These are phyloP conservation scores for Phengaris arion DNA, from an alignment of 2,888 invertebrate genomes.

Conservation along the genomic window DNA sequence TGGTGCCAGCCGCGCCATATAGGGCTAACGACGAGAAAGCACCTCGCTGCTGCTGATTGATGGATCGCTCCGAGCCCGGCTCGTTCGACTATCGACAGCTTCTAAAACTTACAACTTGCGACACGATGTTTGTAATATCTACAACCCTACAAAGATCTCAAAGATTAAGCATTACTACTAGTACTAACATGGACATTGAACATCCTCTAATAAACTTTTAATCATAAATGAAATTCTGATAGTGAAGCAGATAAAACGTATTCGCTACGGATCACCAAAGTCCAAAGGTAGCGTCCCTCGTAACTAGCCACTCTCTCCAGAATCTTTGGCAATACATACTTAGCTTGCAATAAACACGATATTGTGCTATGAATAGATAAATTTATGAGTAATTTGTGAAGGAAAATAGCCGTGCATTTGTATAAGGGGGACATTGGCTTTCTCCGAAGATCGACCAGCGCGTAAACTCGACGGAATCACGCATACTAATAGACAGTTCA, in stretches of 20 bases:
- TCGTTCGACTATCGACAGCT: conserved; percentile 13
- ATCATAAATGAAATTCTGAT: neutral
- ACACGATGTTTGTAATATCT: conserved; percentile 8
- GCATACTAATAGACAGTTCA: conserved; percentile 69
- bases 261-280: neutral
- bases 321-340: conserved; percentile 54
- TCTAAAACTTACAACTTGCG: neutral
- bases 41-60: conserved; percentile 71
- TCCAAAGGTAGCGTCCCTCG: conserved; percentile 38
- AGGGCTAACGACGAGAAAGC: conserved; percentile 80
- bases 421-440: conserved; percentile 66
- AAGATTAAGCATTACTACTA: neutral
- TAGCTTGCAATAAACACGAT: conserved; percentile 53
- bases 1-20: conserved; percentile 69
- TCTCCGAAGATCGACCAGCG: conserved; percentile 61
- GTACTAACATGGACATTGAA: neutral
- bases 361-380: conserved; percentile 59
- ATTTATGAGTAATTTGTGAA: conserved; percentile 63
- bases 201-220: neutral
- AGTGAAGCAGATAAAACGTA: neutral
- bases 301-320: conserved; percentile 55
- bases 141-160: conserved; percentile 1
- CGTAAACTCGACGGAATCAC: conserved; percentile 63
- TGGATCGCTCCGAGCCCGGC: conserved; percentile 53
- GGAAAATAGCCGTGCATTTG: conserved; percentile 54